Conservation (phyloP, 2,113 vertebrate species). For the Sterrhoptilus dennistouni region DNA sequence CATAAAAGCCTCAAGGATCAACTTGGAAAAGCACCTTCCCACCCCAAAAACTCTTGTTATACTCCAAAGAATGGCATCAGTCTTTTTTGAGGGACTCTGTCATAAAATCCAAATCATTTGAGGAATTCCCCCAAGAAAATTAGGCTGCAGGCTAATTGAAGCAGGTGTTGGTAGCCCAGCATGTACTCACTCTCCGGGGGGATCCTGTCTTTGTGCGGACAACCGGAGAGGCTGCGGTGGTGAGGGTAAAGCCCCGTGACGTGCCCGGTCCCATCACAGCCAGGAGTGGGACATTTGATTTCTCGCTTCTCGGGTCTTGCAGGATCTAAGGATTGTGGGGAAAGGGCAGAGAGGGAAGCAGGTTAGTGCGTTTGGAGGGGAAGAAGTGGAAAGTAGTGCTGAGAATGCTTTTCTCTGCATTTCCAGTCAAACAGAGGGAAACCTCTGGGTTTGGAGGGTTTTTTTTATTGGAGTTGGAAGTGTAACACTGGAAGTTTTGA, state of each 20-base stretch:
- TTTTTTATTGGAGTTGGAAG: neutral
- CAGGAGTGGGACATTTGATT: constrained; percentile 97
- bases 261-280: constrained; percentile 94
- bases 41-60: neutral
- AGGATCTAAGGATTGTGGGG: constrained; percentile 77
- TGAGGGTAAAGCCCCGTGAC: constrained; percentile 97
- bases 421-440: neutral
- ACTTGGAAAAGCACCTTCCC: neutral
- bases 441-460: neutral
- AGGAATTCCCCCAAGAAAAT: neutral
- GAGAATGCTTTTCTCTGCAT: accelerated
- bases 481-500: neutral
- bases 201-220: constrained; percentile 98
- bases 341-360: neutral
- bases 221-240: constrained; percentile 96
- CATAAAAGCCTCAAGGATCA: neutral
- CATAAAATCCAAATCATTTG: neutral
- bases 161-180: neutral
- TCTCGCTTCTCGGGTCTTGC: constrained; percentile 92
- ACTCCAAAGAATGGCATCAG: neutral
- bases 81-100: neutral
- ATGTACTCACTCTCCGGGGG: constrained; percentile 94
- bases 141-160: neutral
- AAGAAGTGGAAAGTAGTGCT: neutral
- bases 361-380: neutral